Evolutionary conservation across 2,888 invertebrate species (phyloP), one percentile per base, ranked within the genome.

Genomic region (Cyaniris semiargus): DNA sequence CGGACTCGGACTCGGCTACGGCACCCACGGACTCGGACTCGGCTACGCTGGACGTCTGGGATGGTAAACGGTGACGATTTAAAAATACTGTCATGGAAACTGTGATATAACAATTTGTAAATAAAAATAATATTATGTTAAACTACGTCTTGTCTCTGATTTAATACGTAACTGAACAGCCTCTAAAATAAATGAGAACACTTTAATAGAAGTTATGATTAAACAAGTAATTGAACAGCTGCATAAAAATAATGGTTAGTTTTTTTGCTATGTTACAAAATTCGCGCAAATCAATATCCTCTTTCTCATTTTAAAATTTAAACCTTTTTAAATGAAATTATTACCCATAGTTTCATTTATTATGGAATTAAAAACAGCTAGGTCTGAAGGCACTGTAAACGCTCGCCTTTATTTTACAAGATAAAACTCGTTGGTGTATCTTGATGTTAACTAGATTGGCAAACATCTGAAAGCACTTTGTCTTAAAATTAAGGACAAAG

Each of bases 1-100:
- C 76, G 83, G 82, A 56, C 56, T 81, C 79, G 83, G 83, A 80
- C 80, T 53, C 8, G 81, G 80, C 23, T 80, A 81, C 75, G 81
- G 85, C 8, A 75, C 80, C 38, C 76, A 58, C 13, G 78, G 78
- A n/a, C 72, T 72, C 27, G 79, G 48, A 10, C 78, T 79, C 86
- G 86, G 82, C 78, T 85, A 38, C 78, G 77, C 71, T 44, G 71
- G 71, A 27, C 70, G 53, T 60, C n/a, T 60, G 56, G 70, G 71
- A 78, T 70, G 70, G 70, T 70, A 38, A 75, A 70, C 34, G 10
- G 53, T 76, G 23, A 76, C 58, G 10, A 60, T 13, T 31, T 6
- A 34, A 23, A 78, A 53, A 76, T 48, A 66, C 38, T 31, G 44
- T 76, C 60, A 56, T 70, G 3, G 34, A 18, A 58, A 76, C 80